A percentile compares a stretch with the other conserved stretches of the same genome.
phyloP scores from a whole-genome alignment of 2,113 vertebrate genomes.

The Nothobranchius kuhntae region DNA sequence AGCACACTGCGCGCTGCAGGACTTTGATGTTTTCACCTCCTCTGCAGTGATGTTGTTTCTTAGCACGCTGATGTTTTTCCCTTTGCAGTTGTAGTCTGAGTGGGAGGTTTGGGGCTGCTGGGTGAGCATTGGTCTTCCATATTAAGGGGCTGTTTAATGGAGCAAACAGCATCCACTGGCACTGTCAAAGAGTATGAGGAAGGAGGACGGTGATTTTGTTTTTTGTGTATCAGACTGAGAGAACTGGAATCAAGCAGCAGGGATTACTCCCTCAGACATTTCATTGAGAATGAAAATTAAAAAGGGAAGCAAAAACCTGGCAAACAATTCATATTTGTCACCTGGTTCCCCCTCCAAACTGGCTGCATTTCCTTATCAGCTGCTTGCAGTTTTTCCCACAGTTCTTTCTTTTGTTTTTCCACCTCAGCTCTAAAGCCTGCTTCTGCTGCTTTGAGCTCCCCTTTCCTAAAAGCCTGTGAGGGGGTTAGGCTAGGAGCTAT shows the following conservation, averaged over 20 bases:
- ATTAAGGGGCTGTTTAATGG: slow-evolving; percentile 74
- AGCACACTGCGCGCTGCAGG: slow-evolving; percentile 11
- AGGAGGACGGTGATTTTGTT: slow-evolving; percentile 61
- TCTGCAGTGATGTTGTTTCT: slow-evolving; percentile 29
- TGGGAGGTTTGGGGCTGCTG: slow-evolving; percentile 68
- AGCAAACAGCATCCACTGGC: slow-evolving; percentile 61
- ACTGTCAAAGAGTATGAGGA: slow-evolving; percentile 57
- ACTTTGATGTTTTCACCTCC: slow-evolving; percentile 29
- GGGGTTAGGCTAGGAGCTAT: slow-evolving; percentile 61
- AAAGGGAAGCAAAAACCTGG: slow-evolving; percentile 70
- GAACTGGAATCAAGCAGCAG: slow-evolving; percentile 64
- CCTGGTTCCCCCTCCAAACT: slow-evolving; percentile 68
- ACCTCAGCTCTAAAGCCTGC: slow-evolving; percentile 53
- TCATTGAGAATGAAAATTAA: slow-evolving; percentile 73
- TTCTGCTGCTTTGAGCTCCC: slow-evolving; percentile 52
- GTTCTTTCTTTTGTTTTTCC: slow-evolving; percentile 73
- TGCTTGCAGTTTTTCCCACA: slow-evolving; percentile 71
- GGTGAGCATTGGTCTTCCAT: slow-evolving; percentile 69
- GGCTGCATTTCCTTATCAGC: slow-evolving; percentile 77
- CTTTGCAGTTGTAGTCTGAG: slow-evolving; percentile 58
- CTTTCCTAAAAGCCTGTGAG: slow-evolving; percentile 57
- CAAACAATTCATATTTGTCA: slow-evolving; percentile 80
- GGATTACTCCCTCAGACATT: slow-evolving; percentile 75
- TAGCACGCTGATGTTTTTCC: slow-evolving; percentile 31
- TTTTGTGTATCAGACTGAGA: slow-evolving; percentile 54